Base-by-base conservation (phyloP, 2,797 vertebrate genomes). In the Peromyscus aztecus region DNA sequence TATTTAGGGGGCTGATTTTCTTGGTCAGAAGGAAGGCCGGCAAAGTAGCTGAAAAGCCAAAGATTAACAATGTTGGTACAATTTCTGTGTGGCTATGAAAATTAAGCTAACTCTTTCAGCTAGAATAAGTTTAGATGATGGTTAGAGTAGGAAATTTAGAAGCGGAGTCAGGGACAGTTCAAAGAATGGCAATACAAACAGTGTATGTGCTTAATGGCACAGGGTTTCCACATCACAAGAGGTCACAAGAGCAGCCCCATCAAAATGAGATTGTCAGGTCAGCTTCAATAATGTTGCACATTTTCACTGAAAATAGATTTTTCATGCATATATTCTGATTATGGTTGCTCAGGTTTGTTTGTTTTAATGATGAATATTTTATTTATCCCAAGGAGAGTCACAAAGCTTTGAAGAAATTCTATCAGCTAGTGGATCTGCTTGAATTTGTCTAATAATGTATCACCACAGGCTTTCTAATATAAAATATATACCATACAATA, bases 161-260 rank as follows among this genome's bases (percentile, higher is more conserved):
- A 83, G 73, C 11, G 90, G 55, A 94, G 75, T 80, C 82, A 90
- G 34, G 55, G 46, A 84, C 6, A 83, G 43, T 75, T 96, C 90
- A 76, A 97, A 95, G 55, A 88, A 94, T 89, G 61, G 34, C 67
- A 43, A 90, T 89, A 93, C 69, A 87, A 89, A 78, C 49, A 59
- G 46, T 57, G n/a, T 14, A 14, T 57, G 19, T 69, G 37, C n/a
- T 90, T 89, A 76, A 31, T 9, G 67, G n/a, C 27, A 49, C 1
- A 76, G 9, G 7, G 61, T 83, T 92, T 95, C 37, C 57, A 80
- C 78, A 46, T 52, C 49, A 55, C 23, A 89, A 89, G 46, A 86
- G 34, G 23, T 84, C 81, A 77, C 0, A 1, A 93, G 23, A 90
- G 24, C 93, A 34, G 31, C 46, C 81, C 71, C 23, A 82, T 86